These are phyloP conservation scores for Dicrurus megarhynchus DNA, from an alignment of 2,113 vertebrate genomes.

Conservation along the genomic window DNA sequence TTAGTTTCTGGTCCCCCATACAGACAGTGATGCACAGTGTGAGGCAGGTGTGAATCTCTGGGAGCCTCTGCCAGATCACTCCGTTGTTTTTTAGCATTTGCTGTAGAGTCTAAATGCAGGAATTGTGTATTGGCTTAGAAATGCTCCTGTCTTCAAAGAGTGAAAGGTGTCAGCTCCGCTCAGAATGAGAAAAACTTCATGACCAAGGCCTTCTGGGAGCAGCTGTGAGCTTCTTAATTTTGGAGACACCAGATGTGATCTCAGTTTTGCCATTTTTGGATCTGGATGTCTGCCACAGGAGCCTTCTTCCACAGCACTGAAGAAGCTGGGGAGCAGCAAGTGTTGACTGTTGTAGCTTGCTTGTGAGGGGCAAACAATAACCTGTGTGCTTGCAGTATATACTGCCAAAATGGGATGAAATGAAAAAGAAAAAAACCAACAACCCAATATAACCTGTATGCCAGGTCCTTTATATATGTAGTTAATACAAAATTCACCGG, in stretches of 20 bases:
- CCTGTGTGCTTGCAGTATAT: background rate
- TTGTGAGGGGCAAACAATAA: background rate
- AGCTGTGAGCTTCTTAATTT: background rate
- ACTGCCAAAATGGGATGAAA: background rate
- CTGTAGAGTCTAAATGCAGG: background rate
- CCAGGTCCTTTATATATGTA: background rate
- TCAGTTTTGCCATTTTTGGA: background rate
- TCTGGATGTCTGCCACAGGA: background rate
- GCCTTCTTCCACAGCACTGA: background rate
- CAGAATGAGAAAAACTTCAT: background rate
- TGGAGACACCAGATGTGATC: background rate
- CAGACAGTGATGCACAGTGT: background rate
- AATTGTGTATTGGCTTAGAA: background rate
- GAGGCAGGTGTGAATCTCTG: background rate
- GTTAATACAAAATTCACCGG: background rate
- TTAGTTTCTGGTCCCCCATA: background rate
- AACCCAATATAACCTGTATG: background rate
- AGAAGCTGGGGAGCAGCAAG: background rate
- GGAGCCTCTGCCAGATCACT: background rate
- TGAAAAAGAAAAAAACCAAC: background rate
- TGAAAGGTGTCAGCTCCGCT: background rate
- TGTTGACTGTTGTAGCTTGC: background rate
- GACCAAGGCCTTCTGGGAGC: background rate
- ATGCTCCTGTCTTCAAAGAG: background rate
- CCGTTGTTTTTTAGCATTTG: background rate